A percentile compares a stretch with the other conserved stretches of the same genome.
These are phyloP conservation scores for Naso thynnoides DNA, from an alignment of 2,797 vertebrate species.

Conservation along the genomic window DNA sequence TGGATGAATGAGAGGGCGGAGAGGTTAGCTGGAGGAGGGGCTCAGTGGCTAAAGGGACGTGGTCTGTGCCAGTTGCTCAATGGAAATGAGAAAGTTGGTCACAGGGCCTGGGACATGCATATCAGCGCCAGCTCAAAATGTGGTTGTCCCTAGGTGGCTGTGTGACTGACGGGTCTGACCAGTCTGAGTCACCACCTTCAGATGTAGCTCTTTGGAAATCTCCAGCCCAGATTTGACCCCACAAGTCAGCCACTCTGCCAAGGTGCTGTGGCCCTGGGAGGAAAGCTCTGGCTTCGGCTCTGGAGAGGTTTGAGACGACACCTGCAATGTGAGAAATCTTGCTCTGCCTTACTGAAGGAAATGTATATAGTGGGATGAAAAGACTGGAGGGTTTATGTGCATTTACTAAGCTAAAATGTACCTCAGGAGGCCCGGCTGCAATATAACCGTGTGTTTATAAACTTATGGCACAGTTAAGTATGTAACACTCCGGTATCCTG, in stretches of 20 bases:
- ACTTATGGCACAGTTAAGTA: slow-evolving; percentile 40
- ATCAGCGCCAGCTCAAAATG: slow-evolving; percentile 43
- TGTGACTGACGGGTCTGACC: slow-evolving; percentile 58
- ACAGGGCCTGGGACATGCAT: slow-evolving; percentile 37
- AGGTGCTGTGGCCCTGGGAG: slow-evolving; percentile 51
- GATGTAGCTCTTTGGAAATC: slow-evolving; percentile 72
- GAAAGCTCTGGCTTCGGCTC: slow-evolving; percentile 29
- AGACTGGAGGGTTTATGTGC: slow-evolving; percentile 43
- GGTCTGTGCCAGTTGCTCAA: slow-evolving; percentile 70
- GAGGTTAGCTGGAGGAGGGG: slow-evolving; percentile 76
- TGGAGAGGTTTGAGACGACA: slow-evolving; percentile 54
- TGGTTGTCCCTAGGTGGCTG: slow-evolving; percentile 59
- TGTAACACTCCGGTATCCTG: slow-evolving; percentile 33
- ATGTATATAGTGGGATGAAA: slow-evolving; percentile 52
- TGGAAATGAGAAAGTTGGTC: slow-evolving; percentile 71
- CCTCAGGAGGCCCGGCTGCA: slow-evolving; percentile 38
- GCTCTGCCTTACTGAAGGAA: slow-evolving; percentile 36
- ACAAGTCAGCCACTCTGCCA: slow-evolving; percentile 46
- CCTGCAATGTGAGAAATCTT: slow-evolving; percentile 63
- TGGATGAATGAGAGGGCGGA: slow-evolving; percentile 83
- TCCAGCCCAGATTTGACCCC: slow-evolving; percentile 64
- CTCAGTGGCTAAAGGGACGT: slow-evolving; percentile 60
- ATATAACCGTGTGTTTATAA: slow-evolving; percentile 25
- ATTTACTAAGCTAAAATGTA: slow-evolving; percentile 32
- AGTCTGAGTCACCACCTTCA: slow-evolving; percentile 73